These are phyloP conservation scores for Emydura subglobosa DNA, from an alignment of 2,113 vertebrate species.

Conservation along the genomic window DNA sequence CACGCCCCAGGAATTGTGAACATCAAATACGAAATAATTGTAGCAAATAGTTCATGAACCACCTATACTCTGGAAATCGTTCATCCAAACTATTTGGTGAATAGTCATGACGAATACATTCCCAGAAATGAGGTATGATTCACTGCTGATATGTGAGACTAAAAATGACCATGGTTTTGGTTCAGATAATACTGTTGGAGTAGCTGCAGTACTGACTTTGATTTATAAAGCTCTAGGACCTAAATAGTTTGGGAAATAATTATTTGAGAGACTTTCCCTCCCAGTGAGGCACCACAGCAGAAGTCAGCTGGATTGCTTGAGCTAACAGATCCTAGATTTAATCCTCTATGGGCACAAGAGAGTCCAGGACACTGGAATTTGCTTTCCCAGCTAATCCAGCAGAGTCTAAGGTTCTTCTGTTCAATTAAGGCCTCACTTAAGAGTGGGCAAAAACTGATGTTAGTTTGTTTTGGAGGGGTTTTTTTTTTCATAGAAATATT, in stretches of 20 bases:
- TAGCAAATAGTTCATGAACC: slow-evolving; percentile 2
- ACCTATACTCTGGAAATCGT: background rate
- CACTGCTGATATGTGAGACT: slow-evolving; percentile 52
- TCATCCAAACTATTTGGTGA: slow-evolving; percentile 22
- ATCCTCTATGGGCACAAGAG: background rate
- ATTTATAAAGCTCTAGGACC: slow-evolving; percentile 54
- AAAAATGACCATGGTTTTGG: slow-evolving; percentile 13
- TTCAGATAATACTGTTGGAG: slow-evolving; percentile 57
- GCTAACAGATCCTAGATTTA: background rate
- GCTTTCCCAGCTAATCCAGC: background rate
- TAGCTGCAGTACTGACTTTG: background rate
- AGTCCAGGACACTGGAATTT: background rate
- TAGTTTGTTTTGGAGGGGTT: background rate
- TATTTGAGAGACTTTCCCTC: background rate
- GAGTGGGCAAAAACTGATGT: background rate
- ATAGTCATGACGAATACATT: slow-evolving; percentile 18
- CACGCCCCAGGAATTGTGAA: background rate
- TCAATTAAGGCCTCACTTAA: background rate
- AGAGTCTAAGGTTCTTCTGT: background rate
- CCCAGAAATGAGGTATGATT: slow-evolving; percentile 42
- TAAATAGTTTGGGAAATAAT: background rate
- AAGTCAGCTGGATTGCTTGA: background rate
- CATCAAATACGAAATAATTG: background rate
- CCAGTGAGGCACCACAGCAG: background rate
- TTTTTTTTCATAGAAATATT: background rate